These are phyloP conservation scores for Menura novaehollandiae DNA, from an alignment of 2,113 vertebrate species.

Conservation along the genomic window DNA sequence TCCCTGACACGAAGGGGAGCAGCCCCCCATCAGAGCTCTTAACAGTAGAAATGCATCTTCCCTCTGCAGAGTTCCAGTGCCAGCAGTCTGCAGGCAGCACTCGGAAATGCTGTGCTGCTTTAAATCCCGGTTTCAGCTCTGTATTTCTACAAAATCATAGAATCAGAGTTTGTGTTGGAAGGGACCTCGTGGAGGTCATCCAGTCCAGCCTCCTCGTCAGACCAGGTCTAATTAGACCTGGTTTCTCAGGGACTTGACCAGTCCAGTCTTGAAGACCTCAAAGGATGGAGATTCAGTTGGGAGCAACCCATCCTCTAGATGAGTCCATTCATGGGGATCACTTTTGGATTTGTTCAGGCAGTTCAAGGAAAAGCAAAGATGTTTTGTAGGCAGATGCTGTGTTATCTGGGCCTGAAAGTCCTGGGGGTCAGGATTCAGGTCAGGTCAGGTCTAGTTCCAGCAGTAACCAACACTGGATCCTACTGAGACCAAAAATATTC, in stretches of 20 bases:
- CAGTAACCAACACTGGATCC: neutral
- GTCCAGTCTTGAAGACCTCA: neutral
- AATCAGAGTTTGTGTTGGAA: neutral
- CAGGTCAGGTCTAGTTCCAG: neutral
- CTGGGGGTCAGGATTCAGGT: neutral
- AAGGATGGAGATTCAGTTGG: neutral
- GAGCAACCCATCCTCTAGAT: neutral
- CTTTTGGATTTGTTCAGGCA: neutral
- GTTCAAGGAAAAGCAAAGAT: neutral
- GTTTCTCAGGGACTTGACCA: neutral
- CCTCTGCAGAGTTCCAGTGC: neutral
- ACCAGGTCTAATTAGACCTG: neutral
- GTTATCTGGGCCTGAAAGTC: neutral
- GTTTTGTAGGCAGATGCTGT: neutral
- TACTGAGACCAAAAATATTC: neutral
- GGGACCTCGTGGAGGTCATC: neutral
- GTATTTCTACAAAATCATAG: neutral
- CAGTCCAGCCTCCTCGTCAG: neutral
- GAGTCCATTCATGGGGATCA: neutral
- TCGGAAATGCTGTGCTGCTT: neutral
- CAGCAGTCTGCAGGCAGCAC: neutral
- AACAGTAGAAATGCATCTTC: neutral
- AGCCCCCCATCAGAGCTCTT: neutral
- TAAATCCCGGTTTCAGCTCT: neutral
- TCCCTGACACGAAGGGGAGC: neutral